Evolutionary conservation across 2,113 vertebrate genomes (phyloP), one percentile per base, ranked within the genome.

Genomic region (Polyodon spathula): DNA sequence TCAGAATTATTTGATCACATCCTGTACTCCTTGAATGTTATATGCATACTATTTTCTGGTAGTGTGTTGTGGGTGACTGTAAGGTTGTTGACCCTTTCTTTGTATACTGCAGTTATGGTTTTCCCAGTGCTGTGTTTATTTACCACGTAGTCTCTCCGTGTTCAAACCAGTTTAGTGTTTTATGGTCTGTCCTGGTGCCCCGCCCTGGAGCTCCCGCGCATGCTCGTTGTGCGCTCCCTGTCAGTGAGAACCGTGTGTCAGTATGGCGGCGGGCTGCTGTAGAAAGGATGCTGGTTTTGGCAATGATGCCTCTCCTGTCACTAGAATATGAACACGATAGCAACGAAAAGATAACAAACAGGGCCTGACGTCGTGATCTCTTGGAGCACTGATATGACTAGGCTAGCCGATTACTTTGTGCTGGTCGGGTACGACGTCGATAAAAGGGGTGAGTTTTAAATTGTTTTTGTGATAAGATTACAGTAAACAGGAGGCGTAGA

Each of bases 381-480:
- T 63, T 54, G 71, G 67, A 59, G 39, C 68, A 67, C 59, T 43
- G 75, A 66, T 73, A 96, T 96, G 93, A 83, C 92, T 78, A 84
- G 93, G 80, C 89, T 96, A 73, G 90, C 90, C 68, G 92, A 96
- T 82, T 95, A 96, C 84, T 96, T 94, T 85, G 84, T 96, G 61
- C 86, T 95, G 73, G 89, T 96, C 74, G 87, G 89, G 52, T 96
- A 93, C 86, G 93, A 93, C 78, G 85, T 89, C 76, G 90, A 92
- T 67, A 92, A 91, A 75, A 84, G 86, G 86, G 89, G 87, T 88
- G 73, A 79, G 82, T 64, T 17, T 40, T 59, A 50, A 58, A 54
- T 56, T 77, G 64, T 68, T 75, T 60, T 58, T 57, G 64, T 67
- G 77, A 76, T n/a, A n/a, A n/a, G n/a, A n/a, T n/a, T n/a, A n/a